Conservation (phyloP, 2,113 vertebrate species). For the Chloropsis cyanopogon region DNA sequence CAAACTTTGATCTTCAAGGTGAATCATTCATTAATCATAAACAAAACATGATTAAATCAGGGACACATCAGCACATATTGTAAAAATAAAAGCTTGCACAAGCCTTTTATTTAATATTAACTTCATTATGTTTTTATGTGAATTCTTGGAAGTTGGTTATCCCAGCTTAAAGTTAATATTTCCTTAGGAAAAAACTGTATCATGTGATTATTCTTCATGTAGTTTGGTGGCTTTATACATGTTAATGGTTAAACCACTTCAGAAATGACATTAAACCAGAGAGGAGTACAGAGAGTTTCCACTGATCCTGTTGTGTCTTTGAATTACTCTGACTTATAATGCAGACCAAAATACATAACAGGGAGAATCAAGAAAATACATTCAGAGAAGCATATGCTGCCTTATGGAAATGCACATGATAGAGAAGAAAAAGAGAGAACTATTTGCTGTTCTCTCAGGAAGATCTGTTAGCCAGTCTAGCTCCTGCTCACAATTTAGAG, state of each 20-base stretch:
- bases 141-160: slow-evolving; percentile 73
- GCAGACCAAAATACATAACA: background rate
- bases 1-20: slow-evolving; percentile 78
- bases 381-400: background rate
- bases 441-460: background rate
- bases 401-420: background rate
- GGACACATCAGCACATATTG: slow-evolving; percentile 65
- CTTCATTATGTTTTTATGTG: slow-evolving; percentile 74
- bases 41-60: slow-evolving; percentile 72
- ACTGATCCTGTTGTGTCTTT: background rate
- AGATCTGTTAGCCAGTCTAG: background rate
- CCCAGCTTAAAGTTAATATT: slow-evolving; percentile 69
- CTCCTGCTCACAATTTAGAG: background rate
- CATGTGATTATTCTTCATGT: slow-evolving; percentile 48
- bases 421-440: background rate
- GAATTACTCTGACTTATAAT: background rate
- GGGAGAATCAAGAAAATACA: background rate
- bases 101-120: slow-evolving; percentile 80
- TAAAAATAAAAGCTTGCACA: slow-evolving; percentile 72
- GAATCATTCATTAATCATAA: slow-evolving; percentile 80
- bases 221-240: background rate
- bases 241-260: slow-evolving; percentile 51
- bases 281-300: background rate
- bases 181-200: slow-evolving; percentile 59
- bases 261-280: background rate